phyloP scores from a whole-genome alignment of 2,113 vertebrate species.

The Andinoacara biseriatus region DNA sequence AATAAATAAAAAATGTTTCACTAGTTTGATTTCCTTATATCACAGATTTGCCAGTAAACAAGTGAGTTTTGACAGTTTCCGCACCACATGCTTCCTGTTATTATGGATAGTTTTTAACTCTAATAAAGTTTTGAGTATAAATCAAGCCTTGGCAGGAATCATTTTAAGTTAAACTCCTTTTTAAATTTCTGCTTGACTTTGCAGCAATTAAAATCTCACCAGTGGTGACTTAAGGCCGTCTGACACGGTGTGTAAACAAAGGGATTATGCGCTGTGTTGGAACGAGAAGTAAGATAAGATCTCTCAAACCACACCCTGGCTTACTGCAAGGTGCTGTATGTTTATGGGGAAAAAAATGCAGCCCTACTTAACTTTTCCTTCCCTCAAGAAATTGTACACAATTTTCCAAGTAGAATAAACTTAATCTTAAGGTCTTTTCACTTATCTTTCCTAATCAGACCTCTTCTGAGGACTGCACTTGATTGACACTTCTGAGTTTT shows the following conservation, averaged over 20 bases:
- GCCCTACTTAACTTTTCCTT: background rate
- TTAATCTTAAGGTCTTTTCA: background rate
- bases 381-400: background rate
- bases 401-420: background rate
- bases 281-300: conserved; percentile 3
- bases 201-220: conserved; percentile 8
- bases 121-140: background rate
- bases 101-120: background rate
- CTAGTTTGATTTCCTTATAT: background rate
- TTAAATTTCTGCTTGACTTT: background rate
- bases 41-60: background rate
- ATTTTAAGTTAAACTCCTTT: accelerated
- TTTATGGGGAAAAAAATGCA: background rate
- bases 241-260: conserved; percentile 9
- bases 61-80: background rate
- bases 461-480: background rate
- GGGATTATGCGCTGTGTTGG: conserved; percentile 30
- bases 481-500: background rate
- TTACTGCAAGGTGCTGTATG: background rate
- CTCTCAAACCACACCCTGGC: conserved; percentile 37
- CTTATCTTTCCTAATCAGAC: background rate
- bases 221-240: background rate
- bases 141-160: background rate
- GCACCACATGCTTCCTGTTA: background rate
- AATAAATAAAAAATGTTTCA: accelerated